Base-by-base conservation (phyloP, 2,113 vertebrate species). In the Eira barbara region DNA sequence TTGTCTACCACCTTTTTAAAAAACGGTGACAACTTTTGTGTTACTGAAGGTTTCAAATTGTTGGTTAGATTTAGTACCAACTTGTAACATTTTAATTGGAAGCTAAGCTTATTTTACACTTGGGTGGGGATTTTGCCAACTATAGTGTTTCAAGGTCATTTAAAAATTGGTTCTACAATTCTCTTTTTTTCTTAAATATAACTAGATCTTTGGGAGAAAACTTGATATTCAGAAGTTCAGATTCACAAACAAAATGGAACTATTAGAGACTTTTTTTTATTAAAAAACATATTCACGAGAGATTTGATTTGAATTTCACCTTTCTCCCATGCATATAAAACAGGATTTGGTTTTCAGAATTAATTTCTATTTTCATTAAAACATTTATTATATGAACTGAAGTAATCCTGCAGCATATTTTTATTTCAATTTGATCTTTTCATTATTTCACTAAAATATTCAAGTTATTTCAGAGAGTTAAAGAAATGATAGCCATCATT, bases 21-120 rank as follows among this genome's bases (percentile, higher is more conserved):
- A 97, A 96, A 92, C 52, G 2, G 69, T 97, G 92, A 95, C 97
- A 97, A 97, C 87, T 98, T 98, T 95, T 96, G 97, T 97, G 97
- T 96, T 97, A 97, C 94, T 96, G 96, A 88, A 95, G 67, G 84
- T 96, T 97, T 97, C 89, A 97, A 76, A 96, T 92, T 95, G 95
- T 96, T 97, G 87, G 92, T 98, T 98, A 96, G 90, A 98, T 97
- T 97, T 97, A 98, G 97, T 97, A 97, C 34, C 65, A 94, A 97
- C 96, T 97, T 97, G 97, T 91, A 97, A 98, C 65, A 97, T 98
- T 98, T 98, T 98, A 97, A 98, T 98, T 97, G 95, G 97, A 95
- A 96, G 79, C 94, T 78, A 92, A 85, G 74, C 90, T 97, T 95
- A 95, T 97, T 98, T 97, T 97, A 96, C 55, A 97, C 96, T 95